phyloP scores from a whole-genome alignment of 2,113 vertebrate genomes.

The Ornithorhynchus anatinus region DNA sequence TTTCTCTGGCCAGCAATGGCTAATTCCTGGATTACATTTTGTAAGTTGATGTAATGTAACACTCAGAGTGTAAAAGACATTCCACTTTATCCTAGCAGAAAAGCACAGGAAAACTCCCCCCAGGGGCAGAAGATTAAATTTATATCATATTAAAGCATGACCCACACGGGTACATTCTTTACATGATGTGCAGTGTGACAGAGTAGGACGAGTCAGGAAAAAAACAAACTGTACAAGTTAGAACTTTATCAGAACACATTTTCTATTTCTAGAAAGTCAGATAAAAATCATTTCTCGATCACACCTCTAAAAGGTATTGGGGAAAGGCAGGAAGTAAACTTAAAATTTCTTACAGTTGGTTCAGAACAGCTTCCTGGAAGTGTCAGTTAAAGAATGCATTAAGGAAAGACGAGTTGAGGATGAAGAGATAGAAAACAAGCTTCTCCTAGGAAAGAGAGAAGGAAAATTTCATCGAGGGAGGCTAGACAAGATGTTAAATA shows the following conservation, averaged over 20 bases:
- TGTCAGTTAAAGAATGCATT: not conserved
- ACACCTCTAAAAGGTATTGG: not conserved
- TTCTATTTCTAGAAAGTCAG: not conserved
- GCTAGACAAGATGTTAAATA: not conserved
- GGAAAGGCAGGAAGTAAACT: not conserved
- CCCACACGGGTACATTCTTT: not conserved
- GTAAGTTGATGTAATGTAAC: slow-evolving; percentile 40
- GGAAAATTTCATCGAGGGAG: too few species aligned
- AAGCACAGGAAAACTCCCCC: not conserved
- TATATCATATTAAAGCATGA: not conserved
- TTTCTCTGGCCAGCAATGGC: slow-evolving; percentile 11
- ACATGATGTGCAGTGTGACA: not conserved
- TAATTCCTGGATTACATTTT: slow-evolving; percentile 32
- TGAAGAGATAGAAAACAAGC: not conserved
- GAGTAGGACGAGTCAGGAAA: not conserved
- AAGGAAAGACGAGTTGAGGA: not conserved
- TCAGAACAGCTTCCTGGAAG: not conserved
- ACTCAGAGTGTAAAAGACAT: slow-evolving; percentile 1
- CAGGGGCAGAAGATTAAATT: not conserved
- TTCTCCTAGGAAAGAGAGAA: not conserved
- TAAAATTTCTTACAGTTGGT: not conserved
- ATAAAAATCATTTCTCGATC: slow-evolving; percentile 1
- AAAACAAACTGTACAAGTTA: not conserved
- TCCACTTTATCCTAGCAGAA: not conserved
- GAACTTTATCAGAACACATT: not conserved